Evolutionary conservation across 2,888 invertebrate species (phyloP), one percentile per base, ranked within the genome.

Genomic region (Chloroclysta siterata): DNA sequence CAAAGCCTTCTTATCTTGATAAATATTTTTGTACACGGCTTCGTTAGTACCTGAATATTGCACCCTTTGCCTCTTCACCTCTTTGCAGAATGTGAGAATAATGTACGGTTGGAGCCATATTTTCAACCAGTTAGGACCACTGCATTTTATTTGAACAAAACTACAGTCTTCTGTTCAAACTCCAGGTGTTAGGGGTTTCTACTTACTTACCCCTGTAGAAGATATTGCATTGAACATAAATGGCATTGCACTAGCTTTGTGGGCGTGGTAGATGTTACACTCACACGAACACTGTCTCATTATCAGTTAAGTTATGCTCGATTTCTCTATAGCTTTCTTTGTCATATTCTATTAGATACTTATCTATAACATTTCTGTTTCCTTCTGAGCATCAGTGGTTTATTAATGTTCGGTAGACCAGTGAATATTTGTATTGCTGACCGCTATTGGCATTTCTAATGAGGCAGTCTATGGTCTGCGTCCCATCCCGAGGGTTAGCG

Each of bases 231-330:
- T 15, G 2, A 44, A 15, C 15, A 8, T 17, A 17, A 17, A 2
- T 14, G 17, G 46, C 15, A 11, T 39, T 44, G 17, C 17, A 17
- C 5, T 11, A 46, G 17, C 17, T 46, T 17, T 8, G 10, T 46
- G 46, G 46, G 46, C 11, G 46, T 46, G 46, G 46, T 17, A 17
- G 17, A 10, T 46, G 46, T 46, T 15, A 17, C 17, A 46, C 44
- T 46, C 54, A 54, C 14, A 41, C 28, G 42, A 52, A 53, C 15
- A 15, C 36, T 7, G 22, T n/a, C 39, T 29, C 14, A 28, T 53
- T 53, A 53, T 54, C 17, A 47, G 55, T 55, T 36, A 54, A n/a
- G 7, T n/a, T 33, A 54, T 46, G 46, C 33, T 15, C 46, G 36
- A 17, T 47, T 47, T 47, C 54, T 33, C 33, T 36, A 55, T 47